A percentile compares a stretch with the other conserved stretches of the same genome.
phyloP scores from a whole-genome alignment of 1,140 invertebrate species.

The Chironomus tepperi region DNA sequence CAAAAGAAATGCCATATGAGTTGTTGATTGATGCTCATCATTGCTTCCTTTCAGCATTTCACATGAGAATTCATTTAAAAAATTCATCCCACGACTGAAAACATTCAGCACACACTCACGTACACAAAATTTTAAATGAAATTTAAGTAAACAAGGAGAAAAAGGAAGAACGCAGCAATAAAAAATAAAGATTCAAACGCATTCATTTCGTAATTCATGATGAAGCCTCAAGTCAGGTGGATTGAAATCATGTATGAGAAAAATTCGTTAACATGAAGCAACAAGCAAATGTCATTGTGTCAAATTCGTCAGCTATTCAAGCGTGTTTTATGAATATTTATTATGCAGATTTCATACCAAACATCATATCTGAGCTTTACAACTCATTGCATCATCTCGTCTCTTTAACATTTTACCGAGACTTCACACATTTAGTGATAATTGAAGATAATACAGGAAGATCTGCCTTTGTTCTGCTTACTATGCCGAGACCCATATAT shows the following conservation, averaged over 20 bases:
- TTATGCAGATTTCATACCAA: too few species aligned
- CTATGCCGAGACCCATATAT: too few species aligned
- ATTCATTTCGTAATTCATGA: background rate
- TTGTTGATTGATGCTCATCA: conserved; percentile 1
- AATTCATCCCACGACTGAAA: background rate
- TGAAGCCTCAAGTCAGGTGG: background rate
- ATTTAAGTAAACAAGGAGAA: background rate
- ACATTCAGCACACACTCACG: too few species aligned
- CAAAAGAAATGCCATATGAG: conserved; percentile 5
- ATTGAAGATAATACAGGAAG: too few species aligned
- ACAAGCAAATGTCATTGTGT: background rate
- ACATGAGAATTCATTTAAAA: background rate
- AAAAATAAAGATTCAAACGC: background rate
- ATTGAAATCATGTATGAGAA: too few species aligned
- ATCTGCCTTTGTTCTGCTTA: too few species aligned
- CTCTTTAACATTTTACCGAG: too few species aligned
- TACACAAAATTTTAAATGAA: too few species aligned
- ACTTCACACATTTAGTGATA: too few species aligned
- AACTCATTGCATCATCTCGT: too few species aligned
- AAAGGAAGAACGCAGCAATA: background rate
- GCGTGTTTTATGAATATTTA: too few species aligned
- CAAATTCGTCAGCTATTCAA: background rate
- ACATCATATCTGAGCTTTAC: too few species aligned
- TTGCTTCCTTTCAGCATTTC: background rate
- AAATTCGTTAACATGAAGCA: background rate